Evolutionary conservation across 2,888 invertebrate species (phyloP).

Genomic region (Lasius platythorax): DNA sequence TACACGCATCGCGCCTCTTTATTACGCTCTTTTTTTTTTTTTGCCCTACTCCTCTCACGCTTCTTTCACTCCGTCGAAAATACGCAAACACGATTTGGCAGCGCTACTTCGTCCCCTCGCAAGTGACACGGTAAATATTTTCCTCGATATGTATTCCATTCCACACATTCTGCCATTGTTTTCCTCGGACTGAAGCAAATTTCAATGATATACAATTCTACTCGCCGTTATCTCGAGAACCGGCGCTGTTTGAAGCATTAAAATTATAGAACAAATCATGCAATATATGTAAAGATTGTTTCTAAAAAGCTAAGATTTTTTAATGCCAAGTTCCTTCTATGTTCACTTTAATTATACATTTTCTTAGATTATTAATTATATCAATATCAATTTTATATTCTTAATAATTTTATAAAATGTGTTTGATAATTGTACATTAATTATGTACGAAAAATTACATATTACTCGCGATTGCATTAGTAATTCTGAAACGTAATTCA

Average conservation of each 20-base stretch:
- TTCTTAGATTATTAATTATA: too few species aligned
- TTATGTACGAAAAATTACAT: neutral
- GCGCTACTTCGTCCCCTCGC: conserved; percentile 61
- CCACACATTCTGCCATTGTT: conserved; percentile 6
- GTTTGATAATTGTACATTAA: neutral
- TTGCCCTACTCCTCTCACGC: conserved; percentile 16
- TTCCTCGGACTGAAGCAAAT: neutral
- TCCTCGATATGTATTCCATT: conserved; percentile 26
- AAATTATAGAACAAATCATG: neutral
- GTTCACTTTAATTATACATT: neutral
- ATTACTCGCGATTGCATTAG: neutral
- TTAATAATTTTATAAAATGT: neutral
- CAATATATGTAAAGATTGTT: neutral
- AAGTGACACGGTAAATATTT: conserved; percentile 69
- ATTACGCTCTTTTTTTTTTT: conserved; percentile 48
- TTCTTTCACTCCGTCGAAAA: conserved; percentile 35
- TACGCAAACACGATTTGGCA: conserved; percentile 58
- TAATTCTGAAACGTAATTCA: neutral
- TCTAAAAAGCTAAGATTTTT: neutral
- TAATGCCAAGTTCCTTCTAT: neutral
- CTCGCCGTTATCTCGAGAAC: neutral
- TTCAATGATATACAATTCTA: neutral
- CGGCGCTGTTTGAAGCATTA: neutral
- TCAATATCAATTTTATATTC: too few species aligned
- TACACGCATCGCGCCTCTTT: conserved; percentile 65